Percentiles rank a stretch among this genome's conserved stretches.
These are phyloP conservation scores for Alethe diademata DNA, from an alignment of 2,113 vertebrate genomes.

Conservation along the genomic window DNA sequence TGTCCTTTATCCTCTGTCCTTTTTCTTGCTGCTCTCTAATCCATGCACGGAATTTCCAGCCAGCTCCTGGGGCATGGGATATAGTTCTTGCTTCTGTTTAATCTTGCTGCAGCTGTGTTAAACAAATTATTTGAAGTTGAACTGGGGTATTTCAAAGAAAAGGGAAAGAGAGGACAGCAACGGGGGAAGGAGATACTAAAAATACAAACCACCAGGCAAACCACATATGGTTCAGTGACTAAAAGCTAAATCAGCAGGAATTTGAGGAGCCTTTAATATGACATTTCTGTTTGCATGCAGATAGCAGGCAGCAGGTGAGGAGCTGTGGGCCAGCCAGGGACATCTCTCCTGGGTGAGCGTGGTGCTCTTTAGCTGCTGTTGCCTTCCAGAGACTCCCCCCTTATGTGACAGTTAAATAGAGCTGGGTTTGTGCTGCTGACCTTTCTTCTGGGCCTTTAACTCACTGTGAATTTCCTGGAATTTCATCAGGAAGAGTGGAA, in stretches of 20 bases:
- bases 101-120: not conserved
- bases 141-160: not conserved
- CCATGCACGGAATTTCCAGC: not conserved
- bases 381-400: rapidly evolving
- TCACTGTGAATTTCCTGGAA: not conserved
- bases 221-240: not conserved
- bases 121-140: not conserved
- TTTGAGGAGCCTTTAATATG: not conserved
- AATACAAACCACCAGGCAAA: not conserved
- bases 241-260: not conserved
- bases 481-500: not conserved
- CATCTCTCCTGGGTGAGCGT: rapidly evolving
- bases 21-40: not conserved
- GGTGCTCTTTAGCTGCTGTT: not conserved
- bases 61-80: not conserved
- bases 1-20: not conserved
- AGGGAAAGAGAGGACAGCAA: not conserved
- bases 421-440: not conserved
- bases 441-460: not conserved
- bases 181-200: not conserved
- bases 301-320: not conserved
- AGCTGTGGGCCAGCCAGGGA: not conserved
- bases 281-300: not conserved
- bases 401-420: not conserved
- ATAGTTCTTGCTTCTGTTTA: not conserved